Conservation (phyloP, 2,113 vertebrate species). For the Campylomormyrus tamandua region DNA sequence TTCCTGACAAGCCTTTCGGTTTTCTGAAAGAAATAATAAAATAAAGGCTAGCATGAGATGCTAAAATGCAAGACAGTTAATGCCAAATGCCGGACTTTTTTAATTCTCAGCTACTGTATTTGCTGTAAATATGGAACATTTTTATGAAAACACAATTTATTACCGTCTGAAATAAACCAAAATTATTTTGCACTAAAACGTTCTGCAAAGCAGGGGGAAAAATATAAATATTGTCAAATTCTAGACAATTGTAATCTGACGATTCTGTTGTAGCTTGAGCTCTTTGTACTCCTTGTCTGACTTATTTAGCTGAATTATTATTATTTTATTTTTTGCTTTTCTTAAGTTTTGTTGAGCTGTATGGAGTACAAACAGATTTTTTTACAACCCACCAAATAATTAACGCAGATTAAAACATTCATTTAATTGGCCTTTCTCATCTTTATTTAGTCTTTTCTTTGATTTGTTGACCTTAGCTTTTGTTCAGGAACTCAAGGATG, state of each 20-base stretch:
- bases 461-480: conserved; percentile 64
- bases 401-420: conserved; percentile 44
- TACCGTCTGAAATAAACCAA: neutral
- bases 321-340: neutral
- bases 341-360: neutral
- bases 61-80: neutral
- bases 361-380: neutral
- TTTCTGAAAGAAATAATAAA: neutral
- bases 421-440: conserved; percentile 54
- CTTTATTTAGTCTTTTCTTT: conserved; percentile 48
- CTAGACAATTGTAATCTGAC: neutral
- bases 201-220: neutral
- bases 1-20: neutral
- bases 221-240: neutral
- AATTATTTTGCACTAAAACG: neutral
- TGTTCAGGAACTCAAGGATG: conserved; percentile 58
- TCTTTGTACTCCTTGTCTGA: neutral
- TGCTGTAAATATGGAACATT: neutral
- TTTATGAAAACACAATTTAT: neutral
- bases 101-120: neutral
- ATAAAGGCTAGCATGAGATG: neutral
- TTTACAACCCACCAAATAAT: neutral
- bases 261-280: neutral
- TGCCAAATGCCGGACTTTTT: neutral
- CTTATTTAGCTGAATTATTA: neutral